Conservation (phyloP, 2,797 vertebrate species). For the Parauchenoglanis ngamensis region DNA sequence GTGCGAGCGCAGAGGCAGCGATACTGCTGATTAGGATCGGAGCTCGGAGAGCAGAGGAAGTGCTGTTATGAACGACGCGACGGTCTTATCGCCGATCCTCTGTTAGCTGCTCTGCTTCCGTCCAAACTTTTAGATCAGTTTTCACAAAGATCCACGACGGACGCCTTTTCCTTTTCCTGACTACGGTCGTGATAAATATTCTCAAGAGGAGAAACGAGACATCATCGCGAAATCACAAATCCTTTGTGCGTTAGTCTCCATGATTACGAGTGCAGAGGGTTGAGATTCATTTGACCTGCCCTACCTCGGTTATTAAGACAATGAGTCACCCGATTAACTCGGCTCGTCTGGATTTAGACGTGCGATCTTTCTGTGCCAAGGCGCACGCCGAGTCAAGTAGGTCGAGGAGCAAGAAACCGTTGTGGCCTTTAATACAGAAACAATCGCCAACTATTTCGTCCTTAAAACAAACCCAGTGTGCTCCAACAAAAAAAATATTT, state of each 20-base stretch:
- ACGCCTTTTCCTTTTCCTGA: too few species aligned
- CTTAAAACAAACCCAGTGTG: not conserved
- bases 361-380: slow-evolving; percentile 23
- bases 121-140: not conserved
- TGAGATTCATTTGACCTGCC: slow-evolving; percentile 41
- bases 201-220: too few species aligned
- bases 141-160: not conserved
- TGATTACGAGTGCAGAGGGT: not conserved
- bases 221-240: not conserved
- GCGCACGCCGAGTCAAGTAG: slow-evolving; percentile 1
- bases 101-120: not conserved
- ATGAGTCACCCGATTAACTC: slow-evolving; percentile 32
- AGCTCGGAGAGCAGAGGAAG: slow-evolving; percentile 1
- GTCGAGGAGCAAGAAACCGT: not conserved
- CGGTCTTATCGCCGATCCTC: not conserved
- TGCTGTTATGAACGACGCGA: not conserved
- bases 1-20: not conserved
- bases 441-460: too few species aligned
- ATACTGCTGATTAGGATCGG: slow-evolving; percentile 11
- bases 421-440: not conserved
- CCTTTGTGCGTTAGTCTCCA: not conserved
- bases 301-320: slow-evolving; percentile 68
- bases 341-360: slow-evolving; percentile 2
- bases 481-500: too few species aligned
- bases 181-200: not conserved